Conservation (phyloP, 2,797 vertebrate genomes). For the Vespertilio murinus region DNA sequence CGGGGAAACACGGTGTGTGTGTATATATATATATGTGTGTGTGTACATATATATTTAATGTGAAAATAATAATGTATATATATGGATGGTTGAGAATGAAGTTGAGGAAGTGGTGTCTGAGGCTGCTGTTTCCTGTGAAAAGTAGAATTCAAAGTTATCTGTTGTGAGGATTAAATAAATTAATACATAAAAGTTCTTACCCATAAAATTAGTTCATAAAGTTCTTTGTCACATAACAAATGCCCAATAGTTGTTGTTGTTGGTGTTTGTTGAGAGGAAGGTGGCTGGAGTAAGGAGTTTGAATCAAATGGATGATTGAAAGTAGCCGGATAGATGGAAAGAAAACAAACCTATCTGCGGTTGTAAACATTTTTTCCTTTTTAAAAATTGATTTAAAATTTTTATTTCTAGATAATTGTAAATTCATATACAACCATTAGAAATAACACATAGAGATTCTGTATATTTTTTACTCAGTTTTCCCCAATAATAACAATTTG, state of each 20-base stretch:
- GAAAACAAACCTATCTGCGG: not conserved
- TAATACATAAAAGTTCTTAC: not conserved
- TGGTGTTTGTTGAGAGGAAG: not conserved
- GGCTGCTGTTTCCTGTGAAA: not conserved
- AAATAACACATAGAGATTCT: not conserved
- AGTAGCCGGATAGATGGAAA: not conserved
- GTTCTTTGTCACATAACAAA: not conserved
- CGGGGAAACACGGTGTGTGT: no score
- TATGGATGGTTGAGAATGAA: not conserved
- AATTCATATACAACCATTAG: not conserved
- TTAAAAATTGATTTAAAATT: not conserved
- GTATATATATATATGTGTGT: no score
- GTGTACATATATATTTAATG: no score
- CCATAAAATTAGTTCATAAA: not conserved
- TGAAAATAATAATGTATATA: no score
- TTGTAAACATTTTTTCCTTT: not conserved
- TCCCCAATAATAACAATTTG: not conserved
- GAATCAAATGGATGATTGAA: not conserved
- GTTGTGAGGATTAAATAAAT: not conserved
- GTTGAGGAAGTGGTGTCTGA: not conserved
- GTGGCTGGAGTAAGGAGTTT: not conserved
- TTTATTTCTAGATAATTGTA: slow-evolving; percentile 5
- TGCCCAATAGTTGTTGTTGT: not conserved
- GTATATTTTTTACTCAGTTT: not conserved
- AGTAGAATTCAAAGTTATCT: not conserved